Conservation (phyloP, 2,113 vertebrate species). For the Bucco capensis region DNA sequence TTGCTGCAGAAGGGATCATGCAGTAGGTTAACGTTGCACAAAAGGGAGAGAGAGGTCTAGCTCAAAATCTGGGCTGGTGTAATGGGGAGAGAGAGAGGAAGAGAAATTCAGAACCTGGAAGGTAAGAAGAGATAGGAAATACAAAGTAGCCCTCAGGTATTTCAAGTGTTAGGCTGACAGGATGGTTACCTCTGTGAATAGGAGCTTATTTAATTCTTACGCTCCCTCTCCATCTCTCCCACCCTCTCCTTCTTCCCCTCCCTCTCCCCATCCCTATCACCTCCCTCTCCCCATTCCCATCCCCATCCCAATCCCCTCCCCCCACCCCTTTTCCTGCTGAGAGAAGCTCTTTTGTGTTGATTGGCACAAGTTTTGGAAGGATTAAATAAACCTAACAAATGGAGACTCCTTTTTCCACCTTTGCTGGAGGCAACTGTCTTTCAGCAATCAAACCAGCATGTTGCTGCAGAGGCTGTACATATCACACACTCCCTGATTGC, state of each 20-base stretch:
- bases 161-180: background rate
- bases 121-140: background rate
- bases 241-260: background rate
- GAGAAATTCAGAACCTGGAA: too few species aligned
- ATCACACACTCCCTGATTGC: background rate
- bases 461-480: background rate
- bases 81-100: background rate
- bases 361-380: slow-evolving; percentile 10
- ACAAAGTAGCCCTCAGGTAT: background rate
- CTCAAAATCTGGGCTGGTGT: background rate
- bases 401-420: slow-evolving; percentile 2
- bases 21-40: slow-evolving; percentile 12
- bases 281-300: too few species aligned
- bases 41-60: background rate
- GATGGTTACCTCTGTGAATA: background rate
- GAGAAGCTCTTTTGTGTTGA: slow-evolving; percentile 28
- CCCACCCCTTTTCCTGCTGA: background rate
- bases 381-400: slow-evolving; percentile 25
- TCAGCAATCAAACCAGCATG: background rate
- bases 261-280: too few species aligned
- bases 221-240: background rate
- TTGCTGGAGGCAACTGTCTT: slow-evolving; percentile 23
- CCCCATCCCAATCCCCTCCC: too few species aligned
- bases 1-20: background rate
- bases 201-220: background rate